Conservation (phyloP, 2,113 vertebrate genomes). For the Ceyx cyanopectus region DNA sequence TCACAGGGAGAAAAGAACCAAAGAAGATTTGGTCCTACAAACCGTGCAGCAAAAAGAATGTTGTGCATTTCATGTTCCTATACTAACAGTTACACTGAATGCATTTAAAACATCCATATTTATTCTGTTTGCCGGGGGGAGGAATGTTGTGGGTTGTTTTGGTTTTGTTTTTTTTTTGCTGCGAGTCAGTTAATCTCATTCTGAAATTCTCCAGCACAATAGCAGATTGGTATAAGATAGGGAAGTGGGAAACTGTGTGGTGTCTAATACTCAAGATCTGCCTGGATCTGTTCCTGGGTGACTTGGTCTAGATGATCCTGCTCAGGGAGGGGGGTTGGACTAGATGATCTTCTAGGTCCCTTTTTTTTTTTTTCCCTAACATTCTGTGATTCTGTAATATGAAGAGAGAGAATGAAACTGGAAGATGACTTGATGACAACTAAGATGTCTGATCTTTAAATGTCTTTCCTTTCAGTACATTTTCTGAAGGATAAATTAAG, state of each 20-base stretch:
- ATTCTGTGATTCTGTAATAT: too few species aligned
- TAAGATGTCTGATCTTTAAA: neutral
- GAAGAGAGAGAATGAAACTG: neutral
- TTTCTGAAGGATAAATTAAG: neutral
- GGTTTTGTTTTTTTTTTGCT: neutral
- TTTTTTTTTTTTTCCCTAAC: too few species aligned
- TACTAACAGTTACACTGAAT: neutral
- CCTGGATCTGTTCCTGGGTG: too few species aligned
- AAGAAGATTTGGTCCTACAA: neutral
- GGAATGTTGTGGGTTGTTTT: neutral
- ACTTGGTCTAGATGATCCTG: too few species aligned
- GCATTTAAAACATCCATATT: neutral
- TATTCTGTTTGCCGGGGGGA: neutral
- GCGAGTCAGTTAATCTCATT: neutral
- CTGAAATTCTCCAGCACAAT: neutral
- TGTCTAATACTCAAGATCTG: neutral
- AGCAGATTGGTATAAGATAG: neutral
- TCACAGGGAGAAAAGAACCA: neutral
- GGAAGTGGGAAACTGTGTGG: neutral
- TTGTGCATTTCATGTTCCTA: neutral
- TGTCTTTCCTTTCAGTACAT: neutral
- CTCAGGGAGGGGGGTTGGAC: too few species aligned
- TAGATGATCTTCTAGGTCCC: too few species aligned
- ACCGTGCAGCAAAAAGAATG: neutral
- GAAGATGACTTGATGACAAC: neutral